Percentiles rank a stretch among this genome's conserved stretches.
Evolutionary conservation across 1,140 invertebrate genomes (phyloP).

Genomic region (Sycophaga agraensis): DNA sequence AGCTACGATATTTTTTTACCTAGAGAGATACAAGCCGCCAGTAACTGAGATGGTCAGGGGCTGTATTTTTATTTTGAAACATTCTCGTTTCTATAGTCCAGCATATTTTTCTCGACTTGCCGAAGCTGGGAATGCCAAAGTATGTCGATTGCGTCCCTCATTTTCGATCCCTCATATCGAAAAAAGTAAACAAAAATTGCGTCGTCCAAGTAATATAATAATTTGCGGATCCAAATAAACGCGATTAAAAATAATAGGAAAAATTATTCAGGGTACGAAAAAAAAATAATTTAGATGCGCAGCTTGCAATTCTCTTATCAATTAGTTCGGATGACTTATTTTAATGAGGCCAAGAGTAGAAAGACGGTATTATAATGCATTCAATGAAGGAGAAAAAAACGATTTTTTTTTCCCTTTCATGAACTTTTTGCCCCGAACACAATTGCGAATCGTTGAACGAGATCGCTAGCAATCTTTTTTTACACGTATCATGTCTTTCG

Average conservation of each 20-base stretch:
- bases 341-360: not conserved
- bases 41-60: not conserved
- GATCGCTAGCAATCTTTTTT: constrained; percentile 8
- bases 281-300: not conserved
- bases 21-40: not conserved
- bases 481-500: constrained; percentile 1
- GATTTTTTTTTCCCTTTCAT: not conserved
- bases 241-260: not conserved
- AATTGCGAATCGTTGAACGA: constrained; percentile 15
- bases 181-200: not conserved
- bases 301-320: too few species aligned
- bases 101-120: constrained; percentile 6
- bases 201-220: not conserved
- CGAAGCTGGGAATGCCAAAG: constrained; percentile 4
- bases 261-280: not conserved
- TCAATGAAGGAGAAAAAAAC: not conserved
- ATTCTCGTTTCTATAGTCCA: not conserved
- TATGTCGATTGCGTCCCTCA: not conserved
- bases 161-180: not conserved
- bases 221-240: not conserved
- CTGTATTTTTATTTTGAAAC: not conserved
- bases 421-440: not conserved
- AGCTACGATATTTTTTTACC: constrained; percentile 26
- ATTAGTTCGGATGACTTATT: too few species aligned
- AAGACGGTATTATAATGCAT: not conserved